phyloP scores from a whole-genome alignment of 2,797 vertebrate species.

The Podarcis lilfordi region DNA sequence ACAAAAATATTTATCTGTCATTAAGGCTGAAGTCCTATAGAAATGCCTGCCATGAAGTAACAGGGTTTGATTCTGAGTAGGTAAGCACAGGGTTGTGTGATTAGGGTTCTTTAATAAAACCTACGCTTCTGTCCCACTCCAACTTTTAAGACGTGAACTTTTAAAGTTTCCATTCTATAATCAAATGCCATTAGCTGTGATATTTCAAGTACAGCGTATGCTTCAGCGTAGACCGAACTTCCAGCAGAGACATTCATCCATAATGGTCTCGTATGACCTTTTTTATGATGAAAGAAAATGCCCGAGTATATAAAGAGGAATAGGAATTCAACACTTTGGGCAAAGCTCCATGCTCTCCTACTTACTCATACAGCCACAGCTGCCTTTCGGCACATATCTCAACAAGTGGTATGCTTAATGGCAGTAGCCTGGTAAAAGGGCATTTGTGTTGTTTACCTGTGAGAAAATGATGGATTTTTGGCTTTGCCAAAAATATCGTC shows the following conservation, averaged over 20 bases:
- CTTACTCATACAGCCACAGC: slow-evolving; percentile 39
- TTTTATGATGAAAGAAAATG: slow-evolving; percentile 59
- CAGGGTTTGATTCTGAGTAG: not conserved
- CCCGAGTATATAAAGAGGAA: slow-evolving; percentile 40
- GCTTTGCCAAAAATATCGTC: slow-evolving; percentile 47
- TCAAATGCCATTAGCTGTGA: slow-evolving; percentile 52
- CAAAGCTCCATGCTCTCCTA: slow-evolving; percentile 30
- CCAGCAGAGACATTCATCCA: slow-evolving; percentile 50
- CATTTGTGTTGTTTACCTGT: slow-evolving; percentile 49
- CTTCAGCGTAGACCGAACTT: slow-evolving; percentile 45
- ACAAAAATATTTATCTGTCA: too few relatives aligned
- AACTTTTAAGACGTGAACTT: slow-evolving; percentile 3
- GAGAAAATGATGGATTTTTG: slow-evolving; percentile 55
- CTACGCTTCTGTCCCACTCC: not conserved
- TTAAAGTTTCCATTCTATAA: slow-evolving; percentile 9
- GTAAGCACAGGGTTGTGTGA: not conserved
- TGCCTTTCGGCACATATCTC: slow-evolving; percentile 50
- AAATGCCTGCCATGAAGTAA: too few relatives aligned
- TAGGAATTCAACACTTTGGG: slow-evolving; percentile 41
- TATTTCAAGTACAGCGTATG: slow-evolving; percentile 41
- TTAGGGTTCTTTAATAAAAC: not conserved
- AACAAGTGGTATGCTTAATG: slow-evolving; percentile 44
- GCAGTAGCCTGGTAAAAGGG: slow-evolving; percentile 40
- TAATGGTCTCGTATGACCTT: slow-evolving; percentile 50
- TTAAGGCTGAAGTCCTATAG: too few relatives aligned